Evolutionary conservation across 2,888 invertebrate species (phyloP), one percentile per base, ranked within the genome.

Genomic region (Hypomecis punctinalis): DNA sequence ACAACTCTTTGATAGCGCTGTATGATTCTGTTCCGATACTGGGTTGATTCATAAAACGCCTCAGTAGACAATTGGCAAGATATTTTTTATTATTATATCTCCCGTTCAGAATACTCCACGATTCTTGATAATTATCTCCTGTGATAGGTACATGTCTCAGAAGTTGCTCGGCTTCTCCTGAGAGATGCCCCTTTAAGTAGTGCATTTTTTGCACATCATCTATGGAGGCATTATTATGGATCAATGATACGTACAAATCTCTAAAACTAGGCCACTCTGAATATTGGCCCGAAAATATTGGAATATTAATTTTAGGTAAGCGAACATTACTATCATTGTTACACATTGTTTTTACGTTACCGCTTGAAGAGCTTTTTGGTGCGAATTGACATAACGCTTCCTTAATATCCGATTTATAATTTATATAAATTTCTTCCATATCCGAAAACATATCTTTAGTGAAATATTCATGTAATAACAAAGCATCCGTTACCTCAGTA

Each of bases 81-180:
- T 23, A 40, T 10, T 40, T 52, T 23, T 52, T 52, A 23, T 52
- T 52, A 52, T 52, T 52, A 10, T 40, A 52, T 8, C 52, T 11
- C 5, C 11, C 23, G 23, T 52, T 40, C 3, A 52, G 23, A 3
- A 52, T 11, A 4, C 23, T 5, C 52, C 52, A 52, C 0, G 40
- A 52, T 13, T 52, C 40, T 5, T 8, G 11, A 23, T 52, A 52
- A 9, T 52, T 52, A 8, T 39, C 52, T 8, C 13, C 39, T 10
- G 52, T 52, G 8, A 52, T 52, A 8, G 52, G 13, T 8, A 40
- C 39, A 39, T 51, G 51, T 8, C 39, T n/a, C 6, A 51, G 6
- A 2, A 51, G 51, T 39, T 51, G 51, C 37, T 39, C 52, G 0
- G 52, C 52, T 23, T 52, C 52, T 0, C 52, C 52, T 9, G 35